phyloP scores from a whole-genome alignment of 53 echinoderm and acorn worm species.

The Pentamera pediparva region DNA sequence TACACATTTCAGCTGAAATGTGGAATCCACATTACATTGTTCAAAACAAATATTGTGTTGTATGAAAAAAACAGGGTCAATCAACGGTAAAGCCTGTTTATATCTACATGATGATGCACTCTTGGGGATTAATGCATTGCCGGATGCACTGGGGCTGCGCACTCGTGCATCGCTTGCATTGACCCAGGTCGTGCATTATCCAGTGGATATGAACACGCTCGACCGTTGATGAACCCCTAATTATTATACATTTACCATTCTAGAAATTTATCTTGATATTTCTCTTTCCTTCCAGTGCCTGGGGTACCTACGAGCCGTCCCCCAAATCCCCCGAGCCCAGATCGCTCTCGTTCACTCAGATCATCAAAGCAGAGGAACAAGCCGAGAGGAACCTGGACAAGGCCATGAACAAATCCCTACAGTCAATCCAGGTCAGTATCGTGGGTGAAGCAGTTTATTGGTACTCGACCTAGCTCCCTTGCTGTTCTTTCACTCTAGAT shows the following conservation, averaged over 20 bases:
- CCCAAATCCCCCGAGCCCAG: not conserved
- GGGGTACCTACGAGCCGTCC: not conserved
- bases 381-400: constrained; percentile 54
- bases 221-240: no score
- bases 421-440: constrained; percentile 79
- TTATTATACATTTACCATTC: not conserved
- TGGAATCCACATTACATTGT: no score
- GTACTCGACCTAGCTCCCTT: not conserved
- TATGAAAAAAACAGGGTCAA: no score
- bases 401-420: constrained; percentile 65
- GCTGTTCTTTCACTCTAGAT: not conserved
- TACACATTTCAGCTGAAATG: no score
- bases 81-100: no score
- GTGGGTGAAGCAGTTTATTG: no score
- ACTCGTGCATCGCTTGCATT: no score
- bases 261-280: not conserved
- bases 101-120: no score
- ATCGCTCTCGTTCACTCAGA: constrained; percentile 72
- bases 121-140: no score
- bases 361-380: constrained; percentile 61
- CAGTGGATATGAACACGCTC: no score
- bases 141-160: not conserved
- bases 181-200: no score
- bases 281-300: not conserved
- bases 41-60: no score